Percentiles rank a stretch among this genome's conserved stretches.
These are phyloP conservation scores for Pocillopora meandrina DNA, from an alignment of 92 coral and sea anemone genomes.

Conservation along the genomic window DNA sequence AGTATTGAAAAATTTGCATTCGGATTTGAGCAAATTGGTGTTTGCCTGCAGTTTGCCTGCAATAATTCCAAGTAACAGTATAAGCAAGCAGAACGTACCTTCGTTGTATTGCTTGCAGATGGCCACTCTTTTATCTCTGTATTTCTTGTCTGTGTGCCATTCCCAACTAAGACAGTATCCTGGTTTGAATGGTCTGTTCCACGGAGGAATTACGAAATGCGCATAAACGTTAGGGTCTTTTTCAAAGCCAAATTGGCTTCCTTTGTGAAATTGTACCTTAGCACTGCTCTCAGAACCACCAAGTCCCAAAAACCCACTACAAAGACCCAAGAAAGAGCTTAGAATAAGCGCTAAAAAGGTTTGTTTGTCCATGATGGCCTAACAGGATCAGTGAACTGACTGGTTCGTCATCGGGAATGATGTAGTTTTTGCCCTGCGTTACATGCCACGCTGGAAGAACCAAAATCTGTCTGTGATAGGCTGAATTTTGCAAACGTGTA, in stretches of 20 bases:
- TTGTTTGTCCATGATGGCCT: conserved; percentile 30
- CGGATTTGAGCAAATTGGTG: no score
- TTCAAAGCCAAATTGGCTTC: conserved; percentile 66
- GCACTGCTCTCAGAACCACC: conserved; percentile 57
- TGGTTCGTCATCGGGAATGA: background rate
- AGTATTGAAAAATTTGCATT: no score
- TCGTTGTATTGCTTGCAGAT: conserved; percentile 86
- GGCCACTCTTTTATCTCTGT: conserved; percentile 80
- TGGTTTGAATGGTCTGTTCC: conserved; percentile 94
- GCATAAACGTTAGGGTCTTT: conserved; percentile 81
- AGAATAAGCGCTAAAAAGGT: conserved; percentile 28
- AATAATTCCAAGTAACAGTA: background rate
- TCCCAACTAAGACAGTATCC: conserved; percentile 99
- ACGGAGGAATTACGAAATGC: conserved; percentile 94
- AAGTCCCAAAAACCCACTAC: conserved; percentile 47
- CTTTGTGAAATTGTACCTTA: conserved; percentile 34
- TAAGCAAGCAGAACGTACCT: conserved; percentile 51
- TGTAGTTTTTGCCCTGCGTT: conserved; percentile 5
- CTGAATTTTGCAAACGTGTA: conserved; percentile 58
- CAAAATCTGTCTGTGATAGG: conserved; percentile 40
- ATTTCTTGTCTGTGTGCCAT: conserved; percentile 97
- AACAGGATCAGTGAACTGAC: background rate
- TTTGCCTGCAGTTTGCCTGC: background rate
- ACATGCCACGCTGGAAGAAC: conserved; percentile 69
- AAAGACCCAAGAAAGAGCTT: conserved; percentile 36